Conservation (phyloP, 1,140 invertebrate species). For the Dendroctonus valens region DNA sequence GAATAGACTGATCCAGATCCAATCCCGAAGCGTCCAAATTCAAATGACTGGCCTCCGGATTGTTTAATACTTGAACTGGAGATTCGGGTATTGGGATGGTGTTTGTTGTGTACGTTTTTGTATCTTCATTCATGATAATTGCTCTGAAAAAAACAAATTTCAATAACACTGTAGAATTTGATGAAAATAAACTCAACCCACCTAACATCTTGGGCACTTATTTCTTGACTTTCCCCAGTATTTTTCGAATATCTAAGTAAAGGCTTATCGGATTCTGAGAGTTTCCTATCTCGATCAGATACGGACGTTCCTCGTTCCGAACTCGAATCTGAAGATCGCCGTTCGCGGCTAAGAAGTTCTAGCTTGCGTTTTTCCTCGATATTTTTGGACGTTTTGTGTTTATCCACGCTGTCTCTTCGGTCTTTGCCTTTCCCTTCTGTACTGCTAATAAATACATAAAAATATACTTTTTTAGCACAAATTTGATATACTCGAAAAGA, state of each 20-base stretch:
- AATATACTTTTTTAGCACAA: too few relatives aligned
- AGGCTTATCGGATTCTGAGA: constrained; percentile 15
- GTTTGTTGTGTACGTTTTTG: constrained; percentile 45
- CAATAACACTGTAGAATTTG: not conserved
- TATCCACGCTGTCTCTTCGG: constrained; percentile 30
- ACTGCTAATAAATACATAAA: constrained; percentile 1
- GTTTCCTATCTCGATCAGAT: constrained; percentile 15
- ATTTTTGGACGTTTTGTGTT: constrained; percentile 26
- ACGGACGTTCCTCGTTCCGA: constrained; percentile 9
- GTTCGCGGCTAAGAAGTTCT: constrained; percentile 10
- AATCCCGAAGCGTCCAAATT: constrained; percentile 41
- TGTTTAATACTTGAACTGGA: constrained; percentile 7
- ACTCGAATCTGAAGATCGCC: constrained; percentile 16
- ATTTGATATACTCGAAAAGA: too few relatives aligned
- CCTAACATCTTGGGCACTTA: constrained; percentile 31
- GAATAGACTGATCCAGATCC: constrained; percentile 51
- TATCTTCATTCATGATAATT: constrained; percentile 46
- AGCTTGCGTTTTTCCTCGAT: constrained; percentile 24
- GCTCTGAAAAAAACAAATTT: constrained; percentile 35
- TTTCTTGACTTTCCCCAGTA: constrained; percentile 2
- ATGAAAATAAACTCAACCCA: constrained; percentile 1
- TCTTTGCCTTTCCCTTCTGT: constrained; percentile 26
- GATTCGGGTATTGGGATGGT: constrained; percentile 33
- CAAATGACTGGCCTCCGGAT: constrained; percentile 38
- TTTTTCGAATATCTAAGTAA: constrained; percentile 1